phyloP scores from a whole-genome alignment of 37 sponge, comb jelly and placozoan species.

The Bolinopsis microptera region DNA sequence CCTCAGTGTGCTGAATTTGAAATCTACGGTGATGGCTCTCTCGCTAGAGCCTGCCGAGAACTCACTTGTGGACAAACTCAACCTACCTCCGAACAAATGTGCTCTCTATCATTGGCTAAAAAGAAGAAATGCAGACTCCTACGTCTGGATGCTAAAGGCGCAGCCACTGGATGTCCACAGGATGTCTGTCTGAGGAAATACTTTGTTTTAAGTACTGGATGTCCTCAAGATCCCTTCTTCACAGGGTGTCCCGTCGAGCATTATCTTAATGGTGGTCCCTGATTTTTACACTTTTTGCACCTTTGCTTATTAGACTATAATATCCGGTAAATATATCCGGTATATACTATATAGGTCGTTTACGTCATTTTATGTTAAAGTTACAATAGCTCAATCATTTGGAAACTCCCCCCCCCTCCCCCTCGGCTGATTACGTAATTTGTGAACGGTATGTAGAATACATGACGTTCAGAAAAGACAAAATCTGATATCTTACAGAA shows the following conservation, averaged over 20 bases:
- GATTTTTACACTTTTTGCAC: no score
- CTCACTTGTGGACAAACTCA: not conserved
- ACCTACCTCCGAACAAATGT: slow-evolving; percentile 33
- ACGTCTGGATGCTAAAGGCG: not conserved
- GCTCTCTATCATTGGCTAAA: not conserved
- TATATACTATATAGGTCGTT: no score
- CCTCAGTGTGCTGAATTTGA: slow-evolving; percentile 6
- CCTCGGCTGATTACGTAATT: no score
- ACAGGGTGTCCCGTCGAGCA: not conserved
- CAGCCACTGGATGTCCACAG: not conserved
- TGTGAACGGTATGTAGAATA: no score
- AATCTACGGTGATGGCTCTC: not conserved
- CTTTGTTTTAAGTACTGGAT: slow-evolving; percentile 12
- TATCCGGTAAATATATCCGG: no score
- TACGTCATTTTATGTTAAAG: no score
- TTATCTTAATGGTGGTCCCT: no score
- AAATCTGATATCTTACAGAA: no score
- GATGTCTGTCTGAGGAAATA: slow-evolving; percentile 25
- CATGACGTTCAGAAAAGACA: no score
- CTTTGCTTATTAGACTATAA: no score
- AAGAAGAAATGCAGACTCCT: not conserved
- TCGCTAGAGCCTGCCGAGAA: not conserved
- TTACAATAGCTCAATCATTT: no score
- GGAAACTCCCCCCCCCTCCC: no score
- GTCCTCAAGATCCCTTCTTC: slow-evolving; percentile 36